Conservation (phyloP, 2,797 vertebrate species). For the Alosa sapidissima region DNA sequence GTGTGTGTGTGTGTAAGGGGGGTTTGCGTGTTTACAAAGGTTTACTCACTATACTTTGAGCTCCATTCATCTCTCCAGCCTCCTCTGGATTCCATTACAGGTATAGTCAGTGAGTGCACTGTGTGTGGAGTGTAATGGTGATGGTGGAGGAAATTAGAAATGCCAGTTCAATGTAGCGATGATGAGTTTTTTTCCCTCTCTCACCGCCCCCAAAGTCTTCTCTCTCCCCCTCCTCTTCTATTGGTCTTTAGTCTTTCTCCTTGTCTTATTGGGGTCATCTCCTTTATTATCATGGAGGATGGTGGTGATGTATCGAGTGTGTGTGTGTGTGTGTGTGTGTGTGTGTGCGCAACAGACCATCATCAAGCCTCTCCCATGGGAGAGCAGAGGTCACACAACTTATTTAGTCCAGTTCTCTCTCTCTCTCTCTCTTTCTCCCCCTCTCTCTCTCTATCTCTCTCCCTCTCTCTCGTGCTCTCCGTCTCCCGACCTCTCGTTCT, state of each 20-base stretch:
- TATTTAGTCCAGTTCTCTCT: slow-evolving; percentile 62
- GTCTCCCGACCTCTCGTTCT: neutral
- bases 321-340: slow-evolving; percentile 38
- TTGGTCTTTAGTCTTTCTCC: slow-evolving; percentile 8
- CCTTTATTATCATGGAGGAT: slow-evolving; percentile 59
- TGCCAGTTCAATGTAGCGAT: slow-evolving; percentile 55
- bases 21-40: slow-evolving; percentile 31
- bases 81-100: slow-evolving; percentile 57
- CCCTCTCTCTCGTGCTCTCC: neutral
- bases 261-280: slow-evolving; percentile 72
- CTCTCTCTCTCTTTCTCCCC: slow-evolving; percentile 45
- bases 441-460: neutral
- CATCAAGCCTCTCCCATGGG: slow-evolving; percentile 54
- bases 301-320: slow-evolving; percentile 59
- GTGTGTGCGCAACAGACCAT: slow-evolving; percentile 40
- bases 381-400: slow-evolving; percentile 66
- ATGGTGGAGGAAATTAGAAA: slow-evolving; percentile 48
- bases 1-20: neutral
- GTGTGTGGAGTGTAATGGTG: slow-evolving; percentile 50
- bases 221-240: neutral
- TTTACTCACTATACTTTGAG: slow-evolving; percentile 60
- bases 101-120: slow-evolving; percentile 54
- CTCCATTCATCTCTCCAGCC: slow-evolving; percentile 58
- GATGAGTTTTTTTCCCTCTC: slow-evolving; percentile 46
- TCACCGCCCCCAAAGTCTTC: neutral